Percentiles rank a stretch among this genome's conserved stretches.
phyloP scores from a whole-genome alignment of 1,140 invertebrate genomes.

The Aphelenchoides fujianensis region DNA sequence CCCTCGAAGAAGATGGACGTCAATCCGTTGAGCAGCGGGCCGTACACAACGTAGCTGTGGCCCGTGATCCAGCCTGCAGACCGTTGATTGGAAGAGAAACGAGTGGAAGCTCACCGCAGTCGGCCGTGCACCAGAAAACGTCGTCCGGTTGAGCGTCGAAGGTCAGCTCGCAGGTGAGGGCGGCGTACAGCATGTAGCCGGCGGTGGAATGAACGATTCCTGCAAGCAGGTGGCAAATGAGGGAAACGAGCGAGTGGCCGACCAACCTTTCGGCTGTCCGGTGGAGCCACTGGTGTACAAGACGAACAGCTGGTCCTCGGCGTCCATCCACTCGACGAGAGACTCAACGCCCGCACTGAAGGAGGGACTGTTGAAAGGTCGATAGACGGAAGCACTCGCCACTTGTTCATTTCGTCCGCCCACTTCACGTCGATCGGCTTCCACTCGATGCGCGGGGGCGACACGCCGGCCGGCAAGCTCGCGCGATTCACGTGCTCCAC shows the following conservation, averaged over 20 bases:
- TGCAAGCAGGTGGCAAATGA: no score
- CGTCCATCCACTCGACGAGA: slow-evolving; percentile 77
- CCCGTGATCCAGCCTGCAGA: slow-evolving; percentile 79
- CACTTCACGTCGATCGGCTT: slow-evolving; percentile 31
- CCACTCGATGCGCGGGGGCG: not conserved
- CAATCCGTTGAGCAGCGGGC: slow-evolving; percentile 85
- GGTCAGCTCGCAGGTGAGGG: slow-evolving; percentile 73
- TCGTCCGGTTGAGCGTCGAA: slow-evolving; percentile 90
- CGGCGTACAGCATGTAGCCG: slow-evolving; percentile 79
- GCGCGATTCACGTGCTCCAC: slow-evolving; percentile 42
- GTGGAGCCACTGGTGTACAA: slow-evolving; percentile 94
- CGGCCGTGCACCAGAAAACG: slow-evolving; percentile 93
- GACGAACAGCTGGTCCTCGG: slow-evolving; percentile 93
- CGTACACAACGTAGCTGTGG: slow-evolving; percentile 91
- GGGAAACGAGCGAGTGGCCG: no score
- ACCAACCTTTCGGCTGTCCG: slow-evolving; percentile 96
- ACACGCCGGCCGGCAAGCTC: slow-evolving; percentile 22
- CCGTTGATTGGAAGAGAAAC: not conserved
- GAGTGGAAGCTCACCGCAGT: slow-evolving; percentile 9
- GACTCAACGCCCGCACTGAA: slow-evolving; percentile 15
- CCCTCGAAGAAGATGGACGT: slow-evolving; percentile 94
- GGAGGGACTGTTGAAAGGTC: not conserved
- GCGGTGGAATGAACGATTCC: slow-evolving; percentile 86
- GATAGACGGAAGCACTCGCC: not conserved
- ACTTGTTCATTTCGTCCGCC: slow-evolving; percentile 34